Base-by-base conservation (phyloP, 2,888 invertebrate species). In the Aplocera efformata region DNA sequence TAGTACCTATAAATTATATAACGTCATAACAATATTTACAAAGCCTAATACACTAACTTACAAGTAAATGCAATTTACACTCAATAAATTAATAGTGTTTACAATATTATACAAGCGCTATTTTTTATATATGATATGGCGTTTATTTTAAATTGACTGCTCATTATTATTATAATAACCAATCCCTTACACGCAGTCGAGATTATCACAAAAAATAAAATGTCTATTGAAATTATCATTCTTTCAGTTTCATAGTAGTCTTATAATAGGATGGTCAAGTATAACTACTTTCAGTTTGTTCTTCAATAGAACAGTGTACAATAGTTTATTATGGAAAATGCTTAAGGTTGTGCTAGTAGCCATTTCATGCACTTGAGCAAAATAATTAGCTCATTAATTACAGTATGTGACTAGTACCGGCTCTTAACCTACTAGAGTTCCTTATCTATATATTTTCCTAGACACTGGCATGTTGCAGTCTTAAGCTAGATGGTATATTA, bases 11-110 rank as follows among this genome's bases (percentile, higher is more conserved):
- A 88, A 88, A 86, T 88, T 88, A 88, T 88, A 83, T 86, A 88
- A 88, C 86, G 77, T 85, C 81, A 72, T 86, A 88, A 88, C 88
- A 88, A 86, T 88, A 88, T 88, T 81, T 88, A 88, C 88, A 88
- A 86, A 88, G 86, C 86, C 84, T 86, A 86, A 72, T 56, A 56
- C 73, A 70, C 84, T 88, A 86, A 77, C 86, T 86, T 88, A 88
- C 80, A 68, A 67, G 67, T 85, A 82, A 81, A 83, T 83, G 85
- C 82, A 84, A 86, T 88, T 75, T 86, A 88, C 88, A 88, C 77
- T 69, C 66, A 86, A 86, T 86, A 85, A 88, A 86, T 85, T 82
- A 82, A 78, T 80, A 76, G 76, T 82, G 84, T 82, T 79, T 85
- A 86, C 79, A 86, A 75, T 83, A 84, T 81, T 63, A 78, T 85